Evolutionary conservation across 2,113 vertebrate genomes (phyloP).

Genomic region (Strigops habroptila): DNA sequence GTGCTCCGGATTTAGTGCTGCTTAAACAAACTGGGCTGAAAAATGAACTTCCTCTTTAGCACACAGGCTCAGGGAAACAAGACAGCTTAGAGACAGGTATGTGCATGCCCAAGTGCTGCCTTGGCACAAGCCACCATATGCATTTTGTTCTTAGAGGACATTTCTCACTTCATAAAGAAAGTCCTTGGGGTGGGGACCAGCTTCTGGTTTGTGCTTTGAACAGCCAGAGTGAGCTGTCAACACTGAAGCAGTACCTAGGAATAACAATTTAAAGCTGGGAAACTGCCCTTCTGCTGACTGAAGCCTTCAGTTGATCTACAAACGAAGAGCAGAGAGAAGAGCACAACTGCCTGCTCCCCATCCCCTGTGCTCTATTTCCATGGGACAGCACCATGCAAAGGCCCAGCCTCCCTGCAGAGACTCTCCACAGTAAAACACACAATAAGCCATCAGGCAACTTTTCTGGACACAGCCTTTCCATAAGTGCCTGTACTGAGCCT

Average conservation of each 20-base stretch:
- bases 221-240: background rate
- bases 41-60: background rate
- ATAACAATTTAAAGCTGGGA: background rate
- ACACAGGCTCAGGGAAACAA: background rate
- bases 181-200: fast-evolving
- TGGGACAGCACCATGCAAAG: background rate
- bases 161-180: background rate
- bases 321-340: background rate
- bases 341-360: background rate
- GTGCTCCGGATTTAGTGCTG: background rate
- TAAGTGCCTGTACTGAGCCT: background rate
- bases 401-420: background rate
- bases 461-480: background rate
- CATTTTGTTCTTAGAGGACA: background rate
- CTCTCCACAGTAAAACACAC: background rate
- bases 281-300: background rate
- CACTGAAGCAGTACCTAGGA: background rate
- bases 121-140: background rate
- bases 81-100: background rate
- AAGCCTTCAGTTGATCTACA: background rate
- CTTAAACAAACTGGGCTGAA: background rate
- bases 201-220: background rate
- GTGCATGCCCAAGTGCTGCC: background rate
- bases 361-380: background rate
- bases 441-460: background rate